Evolutionary conservation across 2,888 invertebrate genomes (phyloP).

Genomic region (Parelbella ahira): DNA sequence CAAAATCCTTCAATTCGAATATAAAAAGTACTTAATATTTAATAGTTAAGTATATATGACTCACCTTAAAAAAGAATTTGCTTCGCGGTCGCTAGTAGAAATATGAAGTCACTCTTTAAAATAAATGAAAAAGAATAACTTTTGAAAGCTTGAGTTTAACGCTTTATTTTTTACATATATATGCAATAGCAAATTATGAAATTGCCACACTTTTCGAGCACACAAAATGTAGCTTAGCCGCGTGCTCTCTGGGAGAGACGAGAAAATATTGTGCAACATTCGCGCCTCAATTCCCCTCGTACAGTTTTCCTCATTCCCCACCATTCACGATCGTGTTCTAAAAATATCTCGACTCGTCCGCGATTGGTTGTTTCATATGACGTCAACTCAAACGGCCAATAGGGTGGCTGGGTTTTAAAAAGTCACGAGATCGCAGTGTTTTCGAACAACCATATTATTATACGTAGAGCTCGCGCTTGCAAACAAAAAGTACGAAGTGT

Average conservation of each 20-base stretch:
- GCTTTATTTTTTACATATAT: constrained; percentile 10
- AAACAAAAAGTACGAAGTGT: constrained; percentile 23
- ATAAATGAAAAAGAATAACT: constrained; percentile 37
- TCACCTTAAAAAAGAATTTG: constrained; percentile 35
- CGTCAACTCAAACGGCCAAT: constrained; percentile 63
- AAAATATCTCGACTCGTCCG: constrained; percentile 54
- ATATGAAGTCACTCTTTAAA: constrained; percentile 36
- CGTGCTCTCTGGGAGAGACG: constrained; percentile 50
- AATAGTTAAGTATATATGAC: constrained; percentile 16
- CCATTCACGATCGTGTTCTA: constrained; percentile 58
- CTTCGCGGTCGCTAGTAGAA: constrained; percentile 27
- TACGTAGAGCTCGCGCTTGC: constrained; percentile 5
- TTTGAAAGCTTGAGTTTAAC: constrained; percentile 22
- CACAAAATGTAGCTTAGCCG: constrained; percentile 26
- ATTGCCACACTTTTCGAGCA: constrained; percentile 22
- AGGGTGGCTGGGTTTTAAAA: constrained; percentile 32
- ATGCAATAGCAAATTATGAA: constrained; percentile 9
- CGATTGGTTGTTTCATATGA: constrained; percentile 59
- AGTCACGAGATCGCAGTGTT: constrained; percentile 62
- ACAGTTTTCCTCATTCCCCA: constrained; percentile 69
- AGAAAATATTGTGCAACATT: constrained; percentile 72
- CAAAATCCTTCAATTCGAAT: too few relatives aligned
- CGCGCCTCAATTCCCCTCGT: constrained; percentile 37
- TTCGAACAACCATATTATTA: constrained; percentile 34
- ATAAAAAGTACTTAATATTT: background rate